Evolutionary conservation across 1,140 invertebrate genomes (phyloP).

Genomic region (Zaprionus lachaisei): DNA sequence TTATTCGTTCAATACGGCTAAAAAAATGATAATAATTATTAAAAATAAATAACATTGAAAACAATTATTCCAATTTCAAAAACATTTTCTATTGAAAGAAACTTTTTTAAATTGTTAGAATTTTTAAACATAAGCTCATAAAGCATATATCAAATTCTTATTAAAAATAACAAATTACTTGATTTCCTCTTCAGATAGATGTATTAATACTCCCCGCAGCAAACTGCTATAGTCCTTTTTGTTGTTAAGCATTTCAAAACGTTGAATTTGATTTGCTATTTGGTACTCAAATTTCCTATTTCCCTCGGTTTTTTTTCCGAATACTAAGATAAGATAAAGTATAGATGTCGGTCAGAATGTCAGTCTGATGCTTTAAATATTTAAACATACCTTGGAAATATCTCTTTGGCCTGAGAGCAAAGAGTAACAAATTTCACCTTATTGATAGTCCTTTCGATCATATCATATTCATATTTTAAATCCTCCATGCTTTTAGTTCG

Average conservation of each 20-base stretch:
- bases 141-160: too few relatives aligned
- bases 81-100: too few relatives aligned
- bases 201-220: constrained; percentile 54
- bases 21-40: not conserved
- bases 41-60: not conserved
- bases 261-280: constrained; percentile 42
- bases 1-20: constrained; percentile 67
- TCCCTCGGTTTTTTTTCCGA: constrained; percentile 64
- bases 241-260: constrained; percentile 50
- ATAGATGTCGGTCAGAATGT: not conserved
- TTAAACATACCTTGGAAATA: constrained; percentile 34
- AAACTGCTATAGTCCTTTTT: constrained; percentile 61
- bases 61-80: not conserved
- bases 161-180: constrained; percentile 30
- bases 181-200: constrained; percentile 70
- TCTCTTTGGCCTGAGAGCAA: constrained; percentile 71
- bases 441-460: constrained; percentile 69
- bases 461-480: constrained; percentile 61
- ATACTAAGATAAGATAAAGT: constrained; percentile 44
- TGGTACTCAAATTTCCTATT: constrained; percentile 61
- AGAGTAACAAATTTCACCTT: constrained; percentile 74
- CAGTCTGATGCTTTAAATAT: not conserved
- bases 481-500: constrained; percentile 72
- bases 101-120: too few relatives aligned
- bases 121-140: too few relatives aligned